Evolutionary conservation across 2,888 invertebrate species (phyloP).

Genomic region (Choreutis nemorana): DNA sequence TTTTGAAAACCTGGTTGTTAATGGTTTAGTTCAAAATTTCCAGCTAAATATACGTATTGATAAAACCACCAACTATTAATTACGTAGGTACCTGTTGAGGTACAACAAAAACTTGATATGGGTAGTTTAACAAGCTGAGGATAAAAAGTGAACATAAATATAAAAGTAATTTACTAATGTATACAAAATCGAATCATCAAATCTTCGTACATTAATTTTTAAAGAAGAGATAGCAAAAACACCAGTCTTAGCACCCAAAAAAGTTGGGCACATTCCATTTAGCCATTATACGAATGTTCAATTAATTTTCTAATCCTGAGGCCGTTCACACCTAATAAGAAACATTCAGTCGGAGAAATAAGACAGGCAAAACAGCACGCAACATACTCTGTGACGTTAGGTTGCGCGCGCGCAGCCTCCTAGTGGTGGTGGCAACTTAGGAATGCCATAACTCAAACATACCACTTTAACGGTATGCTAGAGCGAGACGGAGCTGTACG

Average conservation of each 20-base stretch:
- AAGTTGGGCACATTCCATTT: constrained; percentile 14
- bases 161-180: too few relatives aligned
- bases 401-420: constrained; percentile 45
- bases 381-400: constrained; percentile 30
- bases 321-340: constrained; percentile 36
- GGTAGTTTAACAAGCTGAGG: too few relatives aligned
- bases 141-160: too few relatives aligned
- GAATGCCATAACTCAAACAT: constrained; percentile 63
- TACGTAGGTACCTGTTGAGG: too few relatives aligned
- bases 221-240: constrained; percentile 12
- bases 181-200: too few relatives aligned
- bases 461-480: constrained; percentile 59
- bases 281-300: constrained; percentile 18
- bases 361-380: constrained; percentile 42
- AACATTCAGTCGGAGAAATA: constrained; percentile 32
- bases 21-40: too few relatives aligned
- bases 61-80: too few relatives aligned
- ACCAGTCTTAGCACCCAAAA: constrained; percentile 12
- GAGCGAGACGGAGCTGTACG: constrained; percentile 33
- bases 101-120: too few relatives aligned
- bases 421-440: constrained; percentile 52
- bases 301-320: constrained; percentile 35
- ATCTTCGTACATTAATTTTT: too few relatives aligned
- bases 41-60: too few relatives aligned
- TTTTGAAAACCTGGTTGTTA: too few relatives aligned